phyloP scores from a whole-genome alignment of 2,888 invertebrate species.

The Machimus rusticus region DNA sequence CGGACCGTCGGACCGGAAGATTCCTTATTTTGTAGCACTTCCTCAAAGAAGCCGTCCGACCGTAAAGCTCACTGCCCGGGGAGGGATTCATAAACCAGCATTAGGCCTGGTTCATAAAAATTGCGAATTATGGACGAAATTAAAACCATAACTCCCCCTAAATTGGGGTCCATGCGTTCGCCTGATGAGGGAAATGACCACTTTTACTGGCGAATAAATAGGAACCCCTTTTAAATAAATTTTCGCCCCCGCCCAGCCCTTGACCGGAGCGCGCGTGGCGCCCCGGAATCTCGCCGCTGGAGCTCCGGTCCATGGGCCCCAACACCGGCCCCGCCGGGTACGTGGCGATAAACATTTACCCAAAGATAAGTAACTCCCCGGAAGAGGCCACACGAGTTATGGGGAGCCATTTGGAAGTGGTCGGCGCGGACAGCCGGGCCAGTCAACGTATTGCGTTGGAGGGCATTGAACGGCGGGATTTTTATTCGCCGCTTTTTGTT shows the following conservation, averaged over 20 bases:
- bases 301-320: not conserved
- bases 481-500: not conserved
- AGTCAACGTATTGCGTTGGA: slow-evolving; percentile 13
- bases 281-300: not conserved
- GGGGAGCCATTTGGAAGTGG: not conserved
- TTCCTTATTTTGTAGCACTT: slow-evolving; percentile 18
- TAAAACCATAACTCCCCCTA: slow-evolving; percentile 21
- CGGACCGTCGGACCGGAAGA: not conserved
- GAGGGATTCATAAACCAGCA: slow-evolving; percentile 17
- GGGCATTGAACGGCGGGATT: not conserved
- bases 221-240: slow-evolving; percentile 30
- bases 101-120: slow-evolving; percentile 24
- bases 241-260: not conserved
- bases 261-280: not conserved
- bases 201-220: slow-evolving; percentile 12
- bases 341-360: not conserved
- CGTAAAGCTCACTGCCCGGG: not conserved
- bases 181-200: slow-evolving; percentile 33
- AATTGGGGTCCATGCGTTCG: slow-evolving; percentile 26
- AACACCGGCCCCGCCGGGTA: not conserved
- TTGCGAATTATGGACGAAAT: slow-evolving; percentile 27
- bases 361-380: slow-evolving; percentile 10
- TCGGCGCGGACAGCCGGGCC: not conserved
- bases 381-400: not conserved
- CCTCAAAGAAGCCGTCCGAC: not conserved